Evolutionary conservation across 1,140 invertebrate species (phyloP).

Genomic region (Pteromalus puparum): DNA sequence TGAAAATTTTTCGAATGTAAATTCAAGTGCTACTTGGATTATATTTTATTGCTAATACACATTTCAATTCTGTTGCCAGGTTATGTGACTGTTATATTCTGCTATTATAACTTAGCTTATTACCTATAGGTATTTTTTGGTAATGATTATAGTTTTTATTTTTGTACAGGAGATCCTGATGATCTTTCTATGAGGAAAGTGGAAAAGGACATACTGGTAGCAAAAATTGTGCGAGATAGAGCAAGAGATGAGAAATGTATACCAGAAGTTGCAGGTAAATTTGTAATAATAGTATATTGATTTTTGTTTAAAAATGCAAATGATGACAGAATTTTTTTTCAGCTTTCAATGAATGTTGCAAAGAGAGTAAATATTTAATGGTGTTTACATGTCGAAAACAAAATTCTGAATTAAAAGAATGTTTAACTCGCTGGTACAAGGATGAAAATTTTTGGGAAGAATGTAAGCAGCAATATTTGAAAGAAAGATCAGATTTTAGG

Average conservation of each 20-base stretch:
- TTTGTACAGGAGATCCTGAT: slow-evolving; percentile 87
- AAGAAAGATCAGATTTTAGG: slow-evolving; percentile 87
- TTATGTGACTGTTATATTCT: not conserved
- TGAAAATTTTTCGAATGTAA: not conserved
- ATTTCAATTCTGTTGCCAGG: not conserved
- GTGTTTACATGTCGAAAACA: slow-evolving; percentile 84
- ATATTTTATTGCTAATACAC: not conserved
- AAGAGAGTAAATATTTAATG: slow-evolving; percentile 81
- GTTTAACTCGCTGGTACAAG: slow-evolving; percentile 84
- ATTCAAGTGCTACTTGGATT: slow-evolving; percentile 21
- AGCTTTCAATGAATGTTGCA: slow-evolving; percentile 87
- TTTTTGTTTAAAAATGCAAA: slow-evolving; percentile 22
- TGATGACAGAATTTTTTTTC: slow-evolving; percentile 58
- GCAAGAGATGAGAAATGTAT: slow-evolving; percentile 86
- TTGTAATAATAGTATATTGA: slow-evolving; percentile 19
- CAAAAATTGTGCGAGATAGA: slow-evolving; percentile 88
- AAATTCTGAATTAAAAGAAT: slow-evolving; percentile 82
- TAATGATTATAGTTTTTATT: slow-evolving; percentile 18
- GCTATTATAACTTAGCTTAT: slow-evolving; percentile 1
- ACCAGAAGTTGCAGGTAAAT: slow-evolving; percentile 79
- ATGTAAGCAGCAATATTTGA: slow-evolving; percentile 87
- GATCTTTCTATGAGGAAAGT: slow-evolving; percentile 88
- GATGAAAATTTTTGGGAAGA: slow-evolving; percentile 84
- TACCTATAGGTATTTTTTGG: slow-evolving; percentile 1
- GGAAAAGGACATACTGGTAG: slow-evolving; percentile 89